Conservation (phyloP, 2,797 vertebrate genomes). For the Taenioides sp. region DNA sequence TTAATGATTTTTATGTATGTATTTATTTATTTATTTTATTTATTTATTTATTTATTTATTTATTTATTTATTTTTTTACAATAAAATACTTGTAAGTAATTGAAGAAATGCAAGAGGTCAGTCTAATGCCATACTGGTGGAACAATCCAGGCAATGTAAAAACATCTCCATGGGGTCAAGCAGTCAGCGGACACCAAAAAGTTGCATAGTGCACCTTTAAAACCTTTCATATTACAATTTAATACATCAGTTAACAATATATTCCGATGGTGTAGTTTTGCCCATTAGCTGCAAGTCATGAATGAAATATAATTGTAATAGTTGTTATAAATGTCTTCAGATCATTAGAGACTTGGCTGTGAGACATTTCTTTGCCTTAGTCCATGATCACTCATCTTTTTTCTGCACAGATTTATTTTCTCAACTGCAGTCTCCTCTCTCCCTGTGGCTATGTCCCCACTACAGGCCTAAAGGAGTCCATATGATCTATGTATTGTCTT, state of each 20-base stretch:
- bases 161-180: too few relatives aligned
- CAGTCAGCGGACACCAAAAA: too few relatives aligned
- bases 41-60: too few relatives aligned
- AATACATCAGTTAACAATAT: background rate
- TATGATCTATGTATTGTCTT: background rate
- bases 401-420: background rate
- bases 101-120: too few relatives aligned
- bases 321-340: background rate
- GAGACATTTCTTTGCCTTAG: slow-evolving; percentile 4
- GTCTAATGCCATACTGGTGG: too few relatives aligned
- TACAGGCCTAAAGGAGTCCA: background rate
- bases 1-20: too few relatives aligned
- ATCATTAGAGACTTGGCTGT: background rate
- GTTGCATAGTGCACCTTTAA: background rate
- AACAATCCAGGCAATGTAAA: too few relatives aligned
- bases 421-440: background rate
- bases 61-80: too few relatives aligned
- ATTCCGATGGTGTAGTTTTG: background rate
- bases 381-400: background rate
- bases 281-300: background rate
- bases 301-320: background rate
- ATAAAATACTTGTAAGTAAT: too few relatives aligned
- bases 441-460: background rate
- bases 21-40: too few relatives aligned
- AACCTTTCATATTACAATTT: background rate